Evolutionary conservation across 2,888 invertebrate species (phyloP).

Genomic region (Cosmia pyralina): DNA sequence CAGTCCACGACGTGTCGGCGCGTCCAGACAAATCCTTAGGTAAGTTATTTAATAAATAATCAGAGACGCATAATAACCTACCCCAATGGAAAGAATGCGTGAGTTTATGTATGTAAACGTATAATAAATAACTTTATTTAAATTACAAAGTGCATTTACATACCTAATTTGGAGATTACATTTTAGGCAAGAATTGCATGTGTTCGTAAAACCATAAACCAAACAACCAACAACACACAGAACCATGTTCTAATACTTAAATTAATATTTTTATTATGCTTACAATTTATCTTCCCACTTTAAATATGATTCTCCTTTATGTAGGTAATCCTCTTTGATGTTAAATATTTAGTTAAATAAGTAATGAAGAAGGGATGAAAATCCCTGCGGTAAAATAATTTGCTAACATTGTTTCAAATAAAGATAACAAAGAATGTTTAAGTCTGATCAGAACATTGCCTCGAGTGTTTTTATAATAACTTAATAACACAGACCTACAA

Average conservation of each 20-base stretch:
- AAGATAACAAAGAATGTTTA: background rate
- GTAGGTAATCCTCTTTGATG: constrained; percentile 26
- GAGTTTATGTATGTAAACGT: too few species aligned
- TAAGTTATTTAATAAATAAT: constrained; percentile 75
- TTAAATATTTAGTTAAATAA: constrained; percentile 24
- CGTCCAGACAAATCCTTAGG: constrained; percentile 96
- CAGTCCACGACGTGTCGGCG: constrained; percentile 96
- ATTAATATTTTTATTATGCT: background rate
- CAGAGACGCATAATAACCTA: background rate
- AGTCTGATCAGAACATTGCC: constrained; percentile 19
- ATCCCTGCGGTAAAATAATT: constrained; percentile 8
- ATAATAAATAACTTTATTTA: too few species aligned
- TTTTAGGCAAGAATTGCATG: too few species aligned
- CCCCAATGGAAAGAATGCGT: too few species aligned
- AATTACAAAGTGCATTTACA: too few species aligned
- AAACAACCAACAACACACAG: too few species aligned
- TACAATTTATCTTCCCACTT: constrained; percentile 17
- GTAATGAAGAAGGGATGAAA: constrained; percentile 20
- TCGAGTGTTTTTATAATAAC: constrained; percentile 7
- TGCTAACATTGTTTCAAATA: background rate
- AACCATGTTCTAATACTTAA: background rate
- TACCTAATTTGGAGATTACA: too few species aligned
- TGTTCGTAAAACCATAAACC: too few species aligned
- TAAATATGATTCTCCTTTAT: constrained; percentile 11
- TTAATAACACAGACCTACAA: background rate